These are phyloP conservation scores for Oncopeltus fasciatus DNA, from an alignment of 1,140 invertebrate genomes.

Conservation along the genomic window DNA sequence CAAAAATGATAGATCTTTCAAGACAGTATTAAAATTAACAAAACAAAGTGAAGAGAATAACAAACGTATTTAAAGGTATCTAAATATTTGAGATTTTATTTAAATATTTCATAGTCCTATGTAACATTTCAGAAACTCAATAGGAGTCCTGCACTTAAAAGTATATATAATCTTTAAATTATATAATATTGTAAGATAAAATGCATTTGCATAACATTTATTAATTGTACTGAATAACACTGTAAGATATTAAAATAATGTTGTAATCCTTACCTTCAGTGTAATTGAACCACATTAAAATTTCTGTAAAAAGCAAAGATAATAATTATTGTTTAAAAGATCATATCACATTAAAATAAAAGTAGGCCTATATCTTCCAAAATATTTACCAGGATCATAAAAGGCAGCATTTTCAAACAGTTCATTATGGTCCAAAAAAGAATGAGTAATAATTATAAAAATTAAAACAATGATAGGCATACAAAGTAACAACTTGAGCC, in stretches of 20 bases:
- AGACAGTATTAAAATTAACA: too few relatives aligned
- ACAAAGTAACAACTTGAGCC: not conserved
- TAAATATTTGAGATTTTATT: too few relatives aligned
- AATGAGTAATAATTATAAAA: not conserved
- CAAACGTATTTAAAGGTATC: too few relatives aligned
- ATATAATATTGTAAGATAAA: not conserved
- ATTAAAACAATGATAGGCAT: not conserved
- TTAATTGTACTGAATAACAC: too few relatives aligned
- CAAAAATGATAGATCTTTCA: too few relatives aligned
- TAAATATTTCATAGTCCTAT: not conserved
- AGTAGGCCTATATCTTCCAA: not conserved
- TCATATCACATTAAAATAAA: not conserved
- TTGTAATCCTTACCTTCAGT: constrained; percentile 8
- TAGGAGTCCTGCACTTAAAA: not conserved
- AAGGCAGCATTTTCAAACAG: not conserved
- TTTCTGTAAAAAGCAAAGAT: constrained; percentile 8
- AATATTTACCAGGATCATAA: not conserved
- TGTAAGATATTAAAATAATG: not conserved
- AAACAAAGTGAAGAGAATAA: too few relatives aligned
- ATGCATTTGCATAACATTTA: too few relatives aligned
- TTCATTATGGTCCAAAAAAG: not conserved
- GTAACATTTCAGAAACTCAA: not conserved
- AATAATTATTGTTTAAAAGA: not conserved
- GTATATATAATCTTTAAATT: not conserved
- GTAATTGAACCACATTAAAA: constrained; percentile 20